Evolutionary conservation across 2,797 vertebrate genomes (phyloP), one percentile per base, ranked within the genome.

Genomic region (Champsocephalus gunnari): DNA sequence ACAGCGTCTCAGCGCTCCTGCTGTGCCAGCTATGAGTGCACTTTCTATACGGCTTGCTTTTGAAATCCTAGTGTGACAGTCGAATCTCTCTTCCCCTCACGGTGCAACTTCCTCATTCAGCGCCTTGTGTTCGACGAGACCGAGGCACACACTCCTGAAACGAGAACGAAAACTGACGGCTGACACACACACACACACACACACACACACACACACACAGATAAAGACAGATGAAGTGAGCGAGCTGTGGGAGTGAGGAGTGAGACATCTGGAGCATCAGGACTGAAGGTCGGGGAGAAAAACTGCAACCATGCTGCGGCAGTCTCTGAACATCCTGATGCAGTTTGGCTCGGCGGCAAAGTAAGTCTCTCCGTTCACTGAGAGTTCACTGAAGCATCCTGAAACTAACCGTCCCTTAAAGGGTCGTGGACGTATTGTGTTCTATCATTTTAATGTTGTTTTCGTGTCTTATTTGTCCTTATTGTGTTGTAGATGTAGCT

Each of bases 251-350:
- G 0, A 16, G 34, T 61, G 12, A 2, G 50, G 71, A 69, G 58
- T 50, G n/a, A 84, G 75, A 55, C n/a, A 66, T 9, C 21, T 57
- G n/a, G 63, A 47, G 70, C 45, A 57, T 78, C 61, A 12, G 66
- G 69, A 64, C 65, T 44, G 66, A 58, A 55, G 17, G 19, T 84
- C 88, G 65, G 81, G 77, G 66, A 78, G 86, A 79, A 21, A 62
- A n/a, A 38, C 72, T 67, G 66, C 38, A 50, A 88, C 73, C 72
- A 94, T 94, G 92, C 91, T 95, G 38, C 94, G 93, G 63, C 93
- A 93, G 83, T 94, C 93, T 80, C 80, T 95, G 77, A 94, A 87
- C 85, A 90, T 94, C 85, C 84, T 95, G 74, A 95, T 94, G 86
- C 94, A 92, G 85, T 55, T 95, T 50, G 86, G 93, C 82, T 92